These are phyloP conservation scores for Lagopus leucura DNA, from an alignment of 2,113 vertebrate genomes.

Conservation along the genomic window DNA sequence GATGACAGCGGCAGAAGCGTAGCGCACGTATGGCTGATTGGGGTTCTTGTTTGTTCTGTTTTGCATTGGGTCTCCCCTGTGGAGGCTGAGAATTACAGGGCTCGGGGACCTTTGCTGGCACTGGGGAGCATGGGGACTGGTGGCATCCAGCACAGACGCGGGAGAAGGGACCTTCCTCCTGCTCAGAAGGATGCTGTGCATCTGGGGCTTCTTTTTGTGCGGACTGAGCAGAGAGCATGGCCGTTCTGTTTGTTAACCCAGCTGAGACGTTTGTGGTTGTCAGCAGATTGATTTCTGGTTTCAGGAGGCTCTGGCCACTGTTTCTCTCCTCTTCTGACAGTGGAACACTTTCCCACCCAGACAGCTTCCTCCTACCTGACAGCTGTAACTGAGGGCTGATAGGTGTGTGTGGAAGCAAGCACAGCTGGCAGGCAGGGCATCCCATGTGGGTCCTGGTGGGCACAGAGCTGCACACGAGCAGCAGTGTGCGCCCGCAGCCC, in stretches of 20 bases:
- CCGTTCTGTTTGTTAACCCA: neutral
- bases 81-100: neutral
- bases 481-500: no score
- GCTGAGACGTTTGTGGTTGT: neutral
- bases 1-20: no score
- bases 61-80: neutral
- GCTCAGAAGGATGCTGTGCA: neutral
- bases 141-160: neutral
- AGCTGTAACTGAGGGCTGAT: neutral
- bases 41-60: neutral
- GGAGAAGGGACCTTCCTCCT: neutral
- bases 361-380: neutral
- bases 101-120: neutral
- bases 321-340: neutral
- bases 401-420: neutral
- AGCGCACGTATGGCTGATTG: fast-evolving
- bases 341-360: neutral
- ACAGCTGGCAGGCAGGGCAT: neutral
- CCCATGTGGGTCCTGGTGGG: no score
- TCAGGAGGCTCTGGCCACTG: neutral
- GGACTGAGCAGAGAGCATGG: neutral
- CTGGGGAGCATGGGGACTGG: neutral
- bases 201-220: neutral
- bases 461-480: no score
- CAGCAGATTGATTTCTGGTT: neutral